Base-by-base conservation (phyloP, 2,113 vertebrate species). In the Seriola dumerili region DNA sequence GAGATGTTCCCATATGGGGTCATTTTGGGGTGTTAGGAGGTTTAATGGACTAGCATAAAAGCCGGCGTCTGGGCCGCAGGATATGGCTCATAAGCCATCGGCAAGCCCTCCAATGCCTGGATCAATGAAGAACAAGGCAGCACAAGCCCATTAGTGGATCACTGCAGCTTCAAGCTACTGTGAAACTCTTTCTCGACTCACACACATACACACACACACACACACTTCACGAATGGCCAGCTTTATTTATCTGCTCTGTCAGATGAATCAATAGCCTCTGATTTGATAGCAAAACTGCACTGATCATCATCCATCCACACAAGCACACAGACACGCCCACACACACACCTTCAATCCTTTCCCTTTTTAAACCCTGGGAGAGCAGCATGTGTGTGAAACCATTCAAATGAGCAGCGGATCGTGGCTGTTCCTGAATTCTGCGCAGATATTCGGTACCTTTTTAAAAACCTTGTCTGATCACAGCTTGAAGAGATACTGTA, bases 221-320 rank as follows among this genome's bases (percentile, higher is more conserved):
- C 73, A 54, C 32, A 16, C 46, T 58, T 81, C 74, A 81, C 67
- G 69, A 84, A 71, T 62, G 72, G 78, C 81, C 63, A 52, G 70
- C 81, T 90, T 93, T 90, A 91, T 88, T 89, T 92, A 91, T 93
- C 79, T 66, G 50, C 84, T 88, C 88, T 92, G 92, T 91, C 91
- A 90, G 87, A 86, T 76, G 76, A 84, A 92, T 94, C 94, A 86
- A 92, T 94, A 91, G 86, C 87, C 25, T 83, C 83, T 91, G 88
- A 94, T 95, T 93, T 79, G 84, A 89, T 72, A 52, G 72, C 83
- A 89, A 89, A 91, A 84, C 78, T 64, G 80, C 70, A 38, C 80
- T 87, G 75, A 91, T 85, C 69, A 84, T 82, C 76, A 67, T 84
- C 76, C 74, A 42, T 72, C 23, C 66, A 62, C 55, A 7, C 44